phyloP scores from a whole-genome alignment of 2,113 vertebrate species.

The Colistium nudipinnis region DNA sequence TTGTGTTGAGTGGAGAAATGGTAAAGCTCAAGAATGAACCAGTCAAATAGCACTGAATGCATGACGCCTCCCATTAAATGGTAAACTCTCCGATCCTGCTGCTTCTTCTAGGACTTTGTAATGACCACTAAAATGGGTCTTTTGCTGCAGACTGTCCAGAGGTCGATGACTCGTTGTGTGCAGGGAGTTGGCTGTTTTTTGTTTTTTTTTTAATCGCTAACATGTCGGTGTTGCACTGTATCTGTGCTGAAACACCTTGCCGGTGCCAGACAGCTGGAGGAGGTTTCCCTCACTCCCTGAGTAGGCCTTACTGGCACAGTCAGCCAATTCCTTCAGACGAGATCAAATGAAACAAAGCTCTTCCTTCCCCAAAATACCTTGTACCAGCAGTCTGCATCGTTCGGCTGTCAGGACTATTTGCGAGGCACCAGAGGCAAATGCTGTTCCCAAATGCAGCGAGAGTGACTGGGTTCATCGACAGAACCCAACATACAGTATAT shows the following conservation, averaged over 20 bases:
- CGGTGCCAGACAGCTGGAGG: constrained; percentile 19
- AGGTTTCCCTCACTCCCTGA: constrained; percentile 28
- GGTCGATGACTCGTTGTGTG: constrained; percentile 15
- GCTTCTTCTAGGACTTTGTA: not conserved
- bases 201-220: constrained; percentile 23
- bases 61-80: not conserved
- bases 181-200: constrained; percentile 19
- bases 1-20: too few relatives aligned
- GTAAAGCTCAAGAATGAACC: not conserved
- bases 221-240: constrained; percentile 21
- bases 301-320: constrained; percentile 22
- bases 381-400: constrained; percentile 12
- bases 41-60: not conserved
- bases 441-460: not conserved
- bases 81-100: not conserved
- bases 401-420: constrained; percentile 27
- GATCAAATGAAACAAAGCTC: constrained; percentile 46
- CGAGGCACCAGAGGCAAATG: constrained; percentile 3
- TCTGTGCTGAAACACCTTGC: constrained; percentile 48
- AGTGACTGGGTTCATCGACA: not conserved
- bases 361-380: constrained; percentile 9
- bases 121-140: not conserved
- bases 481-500: too few relatives aligned
- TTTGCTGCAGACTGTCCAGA: constrained; percentile 15
- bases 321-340: constrained; percentile 26